Percentiles rank a stretch among this genome's conserved stretches.
Conservation (phyloP, 1,140 invertebrate genomes). For the Carcinoscorpius rotundicauda region DNA sequence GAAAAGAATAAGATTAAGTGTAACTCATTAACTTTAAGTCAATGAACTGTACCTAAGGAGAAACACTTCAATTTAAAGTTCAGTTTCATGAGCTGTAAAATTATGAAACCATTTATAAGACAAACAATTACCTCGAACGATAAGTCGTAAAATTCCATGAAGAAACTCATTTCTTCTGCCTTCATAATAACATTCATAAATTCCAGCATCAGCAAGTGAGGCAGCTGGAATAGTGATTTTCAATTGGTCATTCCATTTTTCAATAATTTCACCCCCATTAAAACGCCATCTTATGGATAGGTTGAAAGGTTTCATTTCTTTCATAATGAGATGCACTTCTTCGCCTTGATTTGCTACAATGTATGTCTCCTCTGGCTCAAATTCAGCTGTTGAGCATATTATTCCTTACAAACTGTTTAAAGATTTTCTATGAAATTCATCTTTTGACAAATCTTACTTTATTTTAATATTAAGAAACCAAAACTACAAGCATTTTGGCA, state of each 20-base stretch:
- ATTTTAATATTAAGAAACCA: too few species aligned
- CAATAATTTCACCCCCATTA: constrained; percentile 4
- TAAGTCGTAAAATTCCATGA: constrained; percentile 15
- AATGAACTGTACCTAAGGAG: too few species aligned
- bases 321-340: constrained; percentile 7
- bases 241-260: constrained; percentile 6
- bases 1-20: too few species aligned
- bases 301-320: neutral
- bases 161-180: constrained; percentile 7
- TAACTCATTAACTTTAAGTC: too few species aligned
- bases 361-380: constrained; percentile 9
- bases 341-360: constrained; percentile 6
- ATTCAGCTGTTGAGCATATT: constrained; percentile 3
- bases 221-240: constrained; percentile 3
- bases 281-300: constrained; percentile 10
- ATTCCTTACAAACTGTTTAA: too few species aligned
- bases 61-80: too few species aligned
- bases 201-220: constrained; percentile 6
- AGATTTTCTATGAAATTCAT: too few species aligned
- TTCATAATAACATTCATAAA: constrained; percentile 21
- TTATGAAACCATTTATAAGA: too few species aligned
- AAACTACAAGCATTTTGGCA: too few species aligned
- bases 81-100: too few species aligned
- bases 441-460: too few species aligned
- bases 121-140: constrained; percentile 14